A percentile compares a stretch with the other conserved stretches of the same genome.
Evolutionary conservation across 2,113 vertebrate species (phyloP).

Genomic region (Caranx ignobilis): DNA sequence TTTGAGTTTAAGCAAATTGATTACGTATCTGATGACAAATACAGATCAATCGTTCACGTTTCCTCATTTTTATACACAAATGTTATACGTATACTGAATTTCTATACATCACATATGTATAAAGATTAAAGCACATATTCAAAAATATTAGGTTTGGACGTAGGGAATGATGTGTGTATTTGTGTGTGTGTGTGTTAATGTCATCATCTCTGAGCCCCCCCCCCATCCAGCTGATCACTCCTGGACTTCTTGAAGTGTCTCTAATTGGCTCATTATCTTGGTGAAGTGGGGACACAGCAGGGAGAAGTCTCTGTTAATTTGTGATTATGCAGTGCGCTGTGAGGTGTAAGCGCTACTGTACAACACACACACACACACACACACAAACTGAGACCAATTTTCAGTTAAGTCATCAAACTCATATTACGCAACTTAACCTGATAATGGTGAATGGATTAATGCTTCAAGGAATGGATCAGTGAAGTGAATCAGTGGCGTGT

Average conservation of each 20-base stretch:
- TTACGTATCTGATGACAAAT: neutral
- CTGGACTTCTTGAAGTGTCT: slow-evolving; percentile 2
- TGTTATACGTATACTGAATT: no score
- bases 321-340: slow-evolving; percentile 12
- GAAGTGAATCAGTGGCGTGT: neutral
- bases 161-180: no score
- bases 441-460: no score
- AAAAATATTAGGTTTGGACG: no score
- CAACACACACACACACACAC: neutral
- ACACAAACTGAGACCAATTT: neutral
- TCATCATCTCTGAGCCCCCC: neutral
- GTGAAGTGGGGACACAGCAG: slow-evolving; percentile 1
- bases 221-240: neutral
- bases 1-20: neutral
- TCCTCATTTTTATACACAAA: no score
- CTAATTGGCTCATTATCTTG: slow-evolving; percentile 51
- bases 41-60: neutral
- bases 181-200: neutral
- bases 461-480: no score
- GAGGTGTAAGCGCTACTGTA: neutral
- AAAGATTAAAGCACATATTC: no score
- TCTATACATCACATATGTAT: no score
- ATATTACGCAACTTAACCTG: neutral
- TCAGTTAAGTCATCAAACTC: neutral
- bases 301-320: slow-evolving; percentile 1